Evolutionary conservation across 2,797 vertebrate genomes (phyloP).

Genomic region (Spheniscus humboldti): DNA sequence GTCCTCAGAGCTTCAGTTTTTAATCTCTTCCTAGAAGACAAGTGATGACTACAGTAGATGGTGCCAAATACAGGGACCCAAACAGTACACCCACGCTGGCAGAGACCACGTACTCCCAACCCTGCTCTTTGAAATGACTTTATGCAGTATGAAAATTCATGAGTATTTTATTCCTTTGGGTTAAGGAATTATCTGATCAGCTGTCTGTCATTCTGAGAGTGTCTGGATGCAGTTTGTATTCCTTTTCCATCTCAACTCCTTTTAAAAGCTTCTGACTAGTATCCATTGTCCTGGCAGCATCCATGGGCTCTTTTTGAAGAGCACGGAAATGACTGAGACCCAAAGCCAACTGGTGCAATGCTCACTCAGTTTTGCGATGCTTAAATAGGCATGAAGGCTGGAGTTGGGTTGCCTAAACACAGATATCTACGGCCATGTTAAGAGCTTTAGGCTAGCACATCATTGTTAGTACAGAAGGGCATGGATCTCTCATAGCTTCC

Average conservation of each 20-base stretch:
- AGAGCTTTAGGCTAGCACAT: neutral
- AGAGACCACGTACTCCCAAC: neutral
- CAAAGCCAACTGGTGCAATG: slow-evolving; percentile 23
- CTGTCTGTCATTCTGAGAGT: slow-evolving; percentile 23
- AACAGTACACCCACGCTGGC: slow-evolving; percentile 26
- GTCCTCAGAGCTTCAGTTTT: slow-evolving; percentile 25
- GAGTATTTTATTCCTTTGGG: slow-evolving; percentile 29
- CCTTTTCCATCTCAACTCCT: neutral
- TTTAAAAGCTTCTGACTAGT: slow-evolving; percentile 30
- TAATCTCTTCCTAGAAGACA: slow-evolving; percentile 27
- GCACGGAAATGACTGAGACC: neutral
- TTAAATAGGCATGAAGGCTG: slow-evolving; percentile 19
- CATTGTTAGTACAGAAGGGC: neutral
- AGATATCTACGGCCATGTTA: neutral
- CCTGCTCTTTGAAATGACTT: slow-evolving; percentile 20
- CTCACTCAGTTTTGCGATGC: neutral
- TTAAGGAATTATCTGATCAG: slow-evolving; percentile 48
- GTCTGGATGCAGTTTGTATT: slow-evolving; percentile 7
- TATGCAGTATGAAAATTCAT: slow-evolving; percentile 49
- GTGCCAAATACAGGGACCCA: slow-evolving; percentile 43
- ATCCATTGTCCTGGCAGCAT: slow-evolving; percentile 32
- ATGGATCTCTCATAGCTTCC: neutral
- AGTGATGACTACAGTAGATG: slow-evolving; percentile 6
- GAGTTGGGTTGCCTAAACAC: neutral
- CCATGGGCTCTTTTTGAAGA: neutral